Evolutionary conservation across 2,888 invertebrate species (phyloP).

Genomic region (Synergus japonicus): DNA sequence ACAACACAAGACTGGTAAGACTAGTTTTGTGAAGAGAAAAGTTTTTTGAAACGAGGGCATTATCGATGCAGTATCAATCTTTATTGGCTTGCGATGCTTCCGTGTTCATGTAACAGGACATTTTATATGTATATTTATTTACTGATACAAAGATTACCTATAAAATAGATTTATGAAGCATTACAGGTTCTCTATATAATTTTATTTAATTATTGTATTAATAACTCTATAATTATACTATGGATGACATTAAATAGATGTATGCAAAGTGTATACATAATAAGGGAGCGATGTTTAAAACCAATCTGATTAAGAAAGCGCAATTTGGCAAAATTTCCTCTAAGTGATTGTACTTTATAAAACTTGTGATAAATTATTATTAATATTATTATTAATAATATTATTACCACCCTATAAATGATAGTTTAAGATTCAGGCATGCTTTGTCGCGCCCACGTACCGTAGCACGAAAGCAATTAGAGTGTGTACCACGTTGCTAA

Average conservation of each 20-base stretch:
- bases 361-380: not conserved
- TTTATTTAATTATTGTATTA: not conserved
- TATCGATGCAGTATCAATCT: constrained; percentile 34
- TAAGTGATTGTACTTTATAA: too few relatives aligned
- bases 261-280: not conserved
- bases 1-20: constrained; percentile 32
- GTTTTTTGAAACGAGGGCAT: constrained; percentile 15
- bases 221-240: not conserved
- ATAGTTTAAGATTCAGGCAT: constrained; percentile 28
- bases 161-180: not conserved
- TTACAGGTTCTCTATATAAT: not conserved
- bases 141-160: not conserved
- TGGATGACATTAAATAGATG: not conserved
- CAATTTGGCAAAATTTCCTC: too few relatives aligned
- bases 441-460: constrained; percentile 52
- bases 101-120: constrained; percentile 30
- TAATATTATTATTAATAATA: not conserved
- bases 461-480: constrained; percentile 53
- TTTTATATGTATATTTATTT: constrained; percentile 21
- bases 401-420: not conserved
- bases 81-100: constrained; percentile 29
- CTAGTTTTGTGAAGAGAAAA: constrained; percentile 21
- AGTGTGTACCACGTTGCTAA: constrained; percentile 51
- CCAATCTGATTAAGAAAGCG: too few relatives aligned
- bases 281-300: too few relatives aligned